Percentiles rank a stretch among this genome's conserved stretches.
phyloP scores from a whole-genome alignment of 2,888 invertebrate species.

The Protonemura montana region DNA sequence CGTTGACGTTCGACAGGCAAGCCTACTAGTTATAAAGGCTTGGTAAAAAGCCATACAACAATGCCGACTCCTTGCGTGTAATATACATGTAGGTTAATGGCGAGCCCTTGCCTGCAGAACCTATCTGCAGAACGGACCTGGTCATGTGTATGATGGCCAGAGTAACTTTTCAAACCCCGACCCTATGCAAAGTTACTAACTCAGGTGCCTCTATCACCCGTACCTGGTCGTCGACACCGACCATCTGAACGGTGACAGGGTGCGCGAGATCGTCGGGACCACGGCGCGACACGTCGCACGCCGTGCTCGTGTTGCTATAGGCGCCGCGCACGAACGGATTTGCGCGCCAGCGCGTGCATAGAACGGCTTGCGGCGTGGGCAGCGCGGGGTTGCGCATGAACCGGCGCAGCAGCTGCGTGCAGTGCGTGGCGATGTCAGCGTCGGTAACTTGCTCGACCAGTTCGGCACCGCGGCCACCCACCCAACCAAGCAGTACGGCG shows the following conservation, averaged over 20 bases:
- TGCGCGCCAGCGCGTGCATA: constrained; percentile 65
- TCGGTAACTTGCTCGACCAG: constrained; percentile 65
- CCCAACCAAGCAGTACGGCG: constrained; percentile 70
- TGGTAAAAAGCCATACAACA: no score
- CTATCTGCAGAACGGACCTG: no score
- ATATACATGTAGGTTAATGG: no score
- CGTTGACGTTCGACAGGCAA: no score
- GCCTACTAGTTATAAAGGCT: no score
- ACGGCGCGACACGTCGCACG: constrained; percentile 60
- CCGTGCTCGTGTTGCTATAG: constrained; percentile 66
- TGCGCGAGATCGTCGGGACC: constrained; percentile 58
- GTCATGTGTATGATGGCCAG: no score
- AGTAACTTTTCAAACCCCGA: no score
- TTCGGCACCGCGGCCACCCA: constrained; percentile 69
- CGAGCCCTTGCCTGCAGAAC: no score
- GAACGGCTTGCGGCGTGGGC: constrained; percentile 60
- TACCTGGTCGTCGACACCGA: neutral
- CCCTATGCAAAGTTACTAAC: no score
- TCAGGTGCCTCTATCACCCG: no score
- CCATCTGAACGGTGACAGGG: constrained; percentile 57
- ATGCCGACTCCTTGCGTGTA: no score
- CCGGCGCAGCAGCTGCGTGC: constrained; percentile 61
- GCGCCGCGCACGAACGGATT: constrained; percentile 66
- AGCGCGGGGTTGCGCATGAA: constrained; percentile 62
- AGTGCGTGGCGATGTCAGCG: constrained; percentile 62